These are phyloP conservation scores for Catamblyrhynchus diadema DNA, from an alignment of 2,797 vertebrate species.

Conservation along the genomic window DNA sequence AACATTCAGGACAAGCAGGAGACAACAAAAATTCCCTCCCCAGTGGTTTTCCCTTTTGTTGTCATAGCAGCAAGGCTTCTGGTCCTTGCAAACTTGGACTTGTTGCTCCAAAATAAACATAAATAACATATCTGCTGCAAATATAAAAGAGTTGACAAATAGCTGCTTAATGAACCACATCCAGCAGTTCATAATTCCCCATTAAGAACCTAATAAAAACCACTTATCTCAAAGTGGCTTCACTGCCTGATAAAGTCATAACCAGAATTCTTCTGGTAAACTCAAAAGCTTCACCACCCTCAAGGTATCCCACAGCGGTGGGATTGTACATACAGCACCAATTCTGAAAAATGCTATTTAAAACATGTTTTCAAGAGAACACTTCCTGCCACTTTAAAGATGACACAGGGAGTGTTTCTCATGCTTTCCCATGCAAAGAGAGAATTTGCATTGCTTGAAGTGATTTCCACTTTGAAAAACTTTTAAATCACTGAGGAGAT, in stretches of 20 bases:
- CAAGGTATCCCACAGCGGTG: neutral
- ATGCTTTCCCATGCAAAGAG: neutral
- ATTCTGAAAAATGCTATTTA: neutral
- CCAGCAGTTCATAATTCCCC: neutral
- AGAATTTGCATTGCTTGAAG: conserved; percentile 62
- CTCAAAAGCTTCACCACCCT: neutral
- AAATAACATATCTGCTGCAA: neutral
- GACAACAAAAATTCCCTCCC: neutral
- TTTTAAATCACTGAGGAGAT: conserved; percentile 51
- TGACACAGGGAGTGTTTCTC: neutral
- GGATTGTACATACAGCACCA: neutral
- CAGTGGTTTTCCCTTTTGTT: neutral
- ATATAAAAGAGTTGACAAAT: neutral
- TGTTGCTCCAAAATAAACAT: neutral
- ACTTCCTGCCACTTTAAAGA: conserved; percentile 42
- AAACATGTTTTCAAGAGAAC: neutral
- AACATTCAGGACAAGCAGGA: accelerated
- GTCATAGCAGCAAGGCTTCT: neutral
- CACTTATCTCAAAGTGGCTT: neutral
- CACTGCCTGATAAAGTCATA: neutral
- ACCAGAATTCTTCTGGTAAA: neutral
- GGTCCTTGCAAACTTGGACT: neutral
- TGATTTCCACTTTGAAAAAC: conserved; percentile 63
- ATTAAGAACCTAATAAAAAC: neutral
- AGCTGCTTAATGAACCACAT: neutral